These are phyloP conservation scores for Columba guinea DNA, from an alignment of 2,797 vertebrate species.

Conservation along the genomic window DNA sequence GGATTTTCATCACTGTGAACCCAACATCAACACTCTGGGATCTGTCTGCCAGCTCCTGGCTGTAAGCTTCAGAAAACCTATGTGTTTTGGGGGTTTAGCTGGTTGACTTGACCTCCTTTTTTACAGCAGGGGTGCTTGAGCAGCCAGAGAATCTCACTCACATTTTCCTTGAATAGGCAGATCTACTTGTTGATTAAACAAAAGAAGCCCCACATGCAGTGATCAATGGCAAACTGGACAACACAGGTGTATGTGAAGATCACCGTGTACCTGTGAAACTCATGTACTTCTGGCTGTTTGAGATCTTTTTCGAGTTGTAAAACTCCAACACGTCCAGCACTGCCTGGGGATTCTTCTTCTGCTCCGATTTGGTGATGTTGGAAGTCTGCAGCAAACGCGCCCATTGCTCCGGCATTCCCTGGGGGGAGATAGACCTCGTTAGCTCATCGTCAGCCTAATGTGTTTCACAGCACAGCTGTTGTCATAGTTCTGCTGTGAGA, in stretches of 20 bases:
- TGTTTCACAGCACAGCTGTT: background rate
- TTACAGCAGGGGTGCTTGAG: background rate
- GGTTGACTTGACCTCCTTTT: background rate
- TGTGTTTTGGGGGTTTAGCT: background rate
- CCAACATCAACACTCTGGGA: background rate
- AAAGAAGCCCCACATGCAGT: background rate
- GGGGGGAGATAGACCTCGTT: background rate
- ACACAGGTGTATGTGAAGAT: rapidly evolving
- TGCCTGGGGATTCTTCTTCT: constrained; percentile 97
- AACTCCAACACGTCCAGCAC: constrained; percentile 95
- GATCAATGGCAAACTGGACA: rapidly evolving
- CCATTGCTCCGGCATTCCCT: constrained; percentile 98
- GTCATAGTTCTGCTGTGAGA: background rate
- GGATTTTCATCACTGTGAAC: background rate
- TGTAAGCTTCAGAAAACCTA: background rate
- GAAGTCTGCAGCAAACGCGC: constrained; percentile 93
- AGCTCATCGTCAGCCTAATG: background rate
- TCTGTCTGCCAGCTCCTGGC: background rate
- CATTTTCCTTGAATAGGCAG: background rate
- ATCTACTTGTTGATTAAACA: background rate
- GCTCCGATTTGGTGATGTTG: constrained; percentile 95
- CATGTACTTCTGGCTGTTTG: constrained; percentile 97
- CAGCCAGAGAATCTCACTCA: background rate
- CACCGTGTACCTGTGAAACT: constrained; percentile 88
- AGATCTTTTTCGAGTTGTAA: constrained; percentile 94